Percentiles rank a stretch among this genome's conserved stretches.
Evolutionary conservation across 2,888 invertebrate genomes (phyloP).

Genomic region (Halocaridina rubra): DNA sequence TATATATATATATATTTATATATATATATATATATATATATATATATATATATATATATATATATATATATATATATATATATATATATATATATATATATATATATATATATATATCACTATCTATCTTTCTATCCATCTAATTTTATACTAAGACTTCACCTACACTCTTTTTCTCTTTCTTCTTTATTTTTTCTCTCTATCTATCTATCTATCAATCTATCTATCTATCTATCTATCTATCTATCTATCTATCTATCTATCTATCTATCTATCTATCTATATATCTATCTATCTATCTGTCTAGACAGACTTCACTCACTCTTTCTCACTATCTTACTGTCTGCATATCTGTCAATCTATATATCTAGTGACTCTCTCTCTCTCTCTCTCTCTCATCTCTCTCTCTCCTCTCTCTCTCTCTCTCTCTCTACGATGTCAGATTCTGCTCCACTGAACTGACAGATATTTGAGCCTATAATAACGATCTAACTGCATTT

Average conservation of each 20-base stretch:
- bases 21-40: not conserved
- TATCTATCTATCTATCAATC: no score
- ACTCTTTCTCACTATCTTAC: not conserved
- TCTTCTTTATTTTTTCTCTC: no score
- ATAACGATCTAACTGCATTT: no score
- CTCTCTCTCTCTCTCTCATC: not conserved
- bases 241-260: not conserved
- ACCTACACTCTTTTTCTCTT: not conserved
- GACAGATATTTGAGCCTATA: no score
- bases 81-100: slow-evolving; percentile 24
- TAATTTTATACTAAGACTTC: not conserved
- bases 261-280: not conserved
- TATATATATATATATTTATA: not conserved
- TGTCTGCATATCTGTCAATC: not conserved
- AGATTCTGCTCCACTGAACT: no score
- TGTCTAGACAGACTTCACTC: not conserved
- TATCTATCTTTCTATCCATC: not conserved
- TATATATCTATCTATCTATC: not conserved
- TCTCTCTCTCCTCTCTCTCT: not conserved
- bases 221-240: not conserved
- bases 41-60: slow-evolving; percentile 34
- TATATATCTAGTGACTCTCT: no score
- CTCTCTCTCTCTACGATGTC: not conserved
- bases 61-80: slow-evolving; percentile 35
- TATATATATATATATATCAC: slow-evolving; percentile 32